These are phyloP conservation scores for Rotaria macrura DNA, from an alignment of 2,888 invertebrate species.

Conservation along the genomic window DNA sequence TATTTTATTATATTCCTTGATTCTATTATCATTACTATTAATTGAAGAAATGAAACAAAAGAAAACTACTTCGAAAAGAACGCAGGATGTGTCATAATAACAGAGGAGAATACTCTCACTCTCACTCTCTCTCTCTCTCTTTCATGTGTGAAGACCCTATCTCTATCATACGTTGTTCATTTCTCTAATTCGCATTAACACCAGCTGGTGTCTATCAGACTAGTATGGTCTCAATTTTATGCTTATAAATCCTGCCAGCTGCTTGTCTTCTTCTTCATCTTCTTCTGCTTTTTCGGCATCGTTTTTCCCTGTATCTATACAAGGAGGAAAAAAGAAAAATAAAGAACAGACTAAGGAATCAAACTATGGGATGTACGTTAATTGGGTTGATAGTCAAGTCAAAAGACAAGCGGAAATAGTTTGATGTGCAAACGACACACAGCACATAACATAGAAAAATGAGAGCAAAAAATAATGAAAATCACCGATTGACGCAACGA, in stretches of 20 bases:
- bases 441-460: not conserved
- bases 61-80: not conserved
- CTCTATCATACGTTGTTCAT: not conserved
- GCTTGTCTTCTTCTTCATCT: not conserved
- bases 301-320: not conserved
- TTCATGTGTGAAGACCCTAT: no score
- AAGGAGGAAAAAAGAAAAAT: not conserved
- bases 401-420: not conserved
- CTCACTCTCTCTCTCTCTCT: no score
- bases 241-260: not conserved
- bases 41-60: not conserved
- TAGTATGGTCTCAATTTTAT: not conserved
- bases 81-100: no score
- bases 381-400: not conserved
- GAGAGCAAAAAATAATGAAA: not conserved
- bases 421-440: not conserved
- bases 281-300: no score
- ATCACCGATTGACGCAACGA: not conserved
- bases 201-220: not conserved
- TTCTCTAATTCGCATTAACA: not conserved
- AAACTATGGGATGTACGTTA: not conserved
- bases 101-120: no score
- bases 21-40: not conserved
- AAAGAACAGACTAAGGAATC: not conserved
- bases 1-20: not conserved